These are phyloP conservation scores for Drosophila birchii DNA, from an alignment of 2,888 invertebrate species.

Conservation along the genomic window DNA sequence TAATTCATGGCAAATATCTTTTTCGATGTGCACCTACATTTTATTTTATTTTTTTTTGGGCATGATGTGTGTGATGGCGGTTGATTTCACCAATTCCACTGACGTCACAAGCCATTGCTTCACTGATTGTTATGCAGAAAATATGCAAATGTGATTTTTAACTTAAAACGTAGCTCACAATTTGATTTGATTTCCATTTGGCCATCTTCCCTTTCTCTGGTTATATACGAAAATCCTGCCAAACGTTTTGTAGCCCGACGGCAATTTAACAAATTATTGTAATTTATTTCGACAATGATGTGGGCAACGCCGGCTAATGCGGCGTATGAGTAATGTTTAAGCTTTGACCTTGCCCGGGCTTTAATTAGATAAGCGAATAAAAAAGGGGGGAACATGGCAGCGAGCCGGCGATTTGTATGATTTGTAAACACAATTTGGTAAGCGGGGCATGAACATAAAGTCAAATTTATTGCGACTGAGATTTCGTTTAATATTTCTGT, in stretches of 20 bases:
- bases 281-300: slow-evolving; percentile 79
- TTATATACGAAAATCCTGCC: neutral
- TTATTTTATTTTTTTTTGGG: neutral
- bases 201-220: slow-evolving; percentile 18
- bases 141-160: slow-evolving; percentile 78
- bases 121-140: slow-evolving; percentile 77
- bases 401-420: slow-evolving; percentile 57
- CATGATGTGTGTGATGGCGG: slow-evolving; percentile 35
- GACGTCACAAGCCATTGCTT: slow-evolving; percentile 74
- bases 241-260: neutral
- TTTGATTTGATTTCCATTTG: slow-evolving; percentile 50
- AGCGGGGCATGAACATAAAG: slow-evolving; percentile 77
- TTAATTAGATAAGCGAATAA: slow-evolving; percentile 60
- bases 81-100: slow-evolving; percentile 45
- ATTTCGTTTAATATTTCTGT: slow-evolving; percentile 66
- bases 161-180: slow-evolving; percentile 46
- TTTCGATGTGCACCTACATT: slow-evolving; percentile 11
- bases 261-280: slow-evolving; percentile 75
- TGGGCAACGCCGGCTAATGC: slow-evolving; percentile 64
- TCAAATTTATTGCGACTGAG: slow-evolving; percentile 77
- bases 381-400: slow-evolving; percentile 31
- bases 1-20: slow-evolving; percentile 1
- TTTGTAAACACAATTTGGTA: slow-evolving; percentile 77
- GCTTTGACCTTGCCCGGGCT: slow-evolving; percentile 57
- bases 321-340: slow-evolving; percentile 75